These are phyloP conservation scores for Stenodema calcarata DNA, from an alignment of 2,888 invertebrate genomes.

Conservation along the genomic window DNA sequence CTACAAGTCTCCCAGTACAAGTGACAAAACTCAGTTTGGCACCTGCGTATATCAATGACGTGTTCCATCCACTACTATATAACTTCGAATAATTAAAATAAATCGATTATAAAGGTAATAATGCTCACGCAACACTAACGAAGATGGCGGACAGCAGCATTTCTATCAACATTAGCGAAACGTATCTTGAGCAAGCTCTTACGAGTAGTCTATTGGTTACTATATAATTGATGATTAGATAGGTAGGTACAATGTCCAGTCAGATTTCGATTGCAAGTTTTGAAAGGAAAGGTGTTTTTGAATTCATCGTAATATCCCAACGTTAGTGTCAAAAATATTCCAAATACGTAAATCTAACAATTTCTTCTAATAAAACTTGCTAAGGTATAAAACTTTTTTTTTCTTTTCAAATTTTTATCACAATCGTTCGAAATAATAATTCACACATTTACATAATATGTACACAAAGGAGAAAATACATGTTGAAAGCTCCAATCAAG, in stretches of 20 bases:
- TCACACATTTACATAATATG: conserved; percentile 19
- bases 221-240: background rate
- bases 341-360: background rate
- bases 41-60: background rate
- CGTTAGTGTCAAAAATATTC: conserved; percentile 25
- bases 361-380: background rate
- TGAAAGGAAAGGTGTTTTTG: background rate
- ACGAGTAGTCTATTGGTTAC: conserved; percentile 21
- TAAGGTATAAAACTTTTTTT: conserved; percentile 24
- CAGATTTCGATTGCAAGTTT: background rate
- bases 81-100: background rate
- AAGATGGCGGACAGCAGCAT: background rate
- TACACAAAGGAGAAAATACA: background rate
- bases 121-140: background rate
- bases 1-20: conserved; percentile 37
- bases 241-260: background rate
- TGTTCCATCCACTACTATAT: background rate
- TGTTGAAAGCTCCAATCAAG: background rate
- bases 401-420: background rate
- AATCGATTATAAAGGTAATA: conserved; percentile 14
- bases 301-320: background rate
- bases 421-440: conserved; percentile 28
- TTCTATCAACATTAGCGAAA: background rate
- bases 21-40: conserved; percentile 26
- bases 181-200: conserved; percentile 16